These are phyloP conservation scores for Lampropteryx suffumata DNA, from an alignment of 2,888 invertebrate genomes.

Conservation along the genomic window DNA sequence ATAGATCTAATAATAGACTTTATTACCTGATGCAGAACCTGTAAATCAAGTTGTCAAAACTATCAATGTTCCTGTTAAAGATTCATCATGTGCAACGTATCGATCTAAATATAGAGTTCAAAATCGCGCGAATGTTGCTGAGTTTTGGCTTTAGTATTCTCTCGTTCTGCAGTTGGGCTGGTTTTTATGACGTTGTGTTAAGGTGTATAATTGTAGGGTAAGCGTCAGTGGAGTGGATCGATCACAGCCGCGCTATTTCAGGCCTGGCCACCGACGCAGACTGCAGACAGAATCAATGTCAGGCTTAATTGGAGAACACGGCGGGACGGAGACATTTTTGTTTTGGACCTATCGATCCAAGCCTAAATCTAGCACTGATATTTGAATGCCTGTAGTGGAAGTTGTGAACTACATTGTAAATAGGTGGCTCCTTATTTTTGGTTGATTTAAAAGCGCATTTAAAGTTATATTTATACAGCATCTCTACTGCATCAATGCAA, in stretches of 20 bases:
- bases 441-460: too few relatives aligned
- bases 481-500: too few relatives aligned
- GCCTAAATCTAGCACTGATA: slow-evolving; percentile 34
- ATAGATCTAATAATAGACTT: too few relatives aligned
- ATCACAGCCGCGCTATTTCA: slow-evolving; percentile 59
- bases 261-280: slow-evolving; percentile 45
- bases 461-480: too few relatives aligned
- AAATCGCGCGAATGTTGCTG: slow-evolving; percentile 1
- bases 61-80: not conserved
- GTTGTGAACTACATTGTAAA: not conserved
- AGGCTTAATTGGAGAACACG: slow-evolving; percentile 65
- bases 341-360: slow-evolving; percentile 57
- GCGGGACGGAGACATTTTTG: slow-evolving; percentile 60
- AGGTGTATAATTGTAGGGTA: slow-evolving; percentile 21
- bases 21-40: too few relatives aligned
- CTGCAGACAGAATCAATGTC: slow-evolving; percentile 73
- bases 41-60: not conserved
- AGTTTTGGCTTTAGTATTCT: not conserved
- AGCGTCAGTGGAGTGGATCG: slow-evolving; percentile 36
- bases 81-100: not conserved
- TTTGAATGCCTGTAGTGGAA: not conserved
- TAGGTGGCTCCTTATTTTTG: too few relatives aligned
- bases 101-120: slow-evolving; percentile 4
- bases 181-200: slow-evolving; percentile 13
- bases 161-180: slow-evolving; percentile 4